phyloP scores from a whole-genome alignment of 2,113 vertebrate species.

The Alexandromys fortis region DNA sequence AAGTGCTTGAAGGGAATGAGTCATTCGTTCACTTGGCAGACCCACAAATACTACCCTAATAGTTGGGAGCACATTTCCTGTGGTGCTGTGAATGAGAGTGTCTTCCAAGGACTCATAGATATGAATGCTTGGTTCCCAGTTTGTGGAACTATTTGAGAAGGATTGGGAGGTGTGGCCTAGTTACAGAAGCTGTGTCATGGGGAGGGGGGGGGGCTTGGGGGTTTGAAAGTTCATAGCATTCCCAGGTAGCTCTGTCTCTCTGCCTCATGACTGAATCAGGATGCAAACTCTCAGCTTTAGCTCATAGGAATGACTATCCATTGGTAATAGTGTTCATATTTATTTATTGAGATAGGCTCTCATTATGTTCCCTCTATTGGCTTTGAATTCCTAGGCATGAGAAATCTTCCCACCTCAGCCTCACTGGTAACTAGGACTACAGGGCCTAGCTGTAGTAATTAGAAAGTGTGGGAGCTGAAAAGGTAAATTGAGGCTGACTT shows the following conservation, averaged over 20 bases:
- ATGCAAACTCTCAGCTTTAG: background rate
- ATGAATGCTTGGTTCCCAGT: background rate
- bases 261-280: background rate
- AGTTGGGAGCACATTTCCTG: background rate
- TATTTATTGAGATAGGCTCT: background rate
- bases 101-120: background rate
- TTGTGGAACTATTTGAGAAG: background rate
- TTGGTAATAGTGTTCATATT: background rate
- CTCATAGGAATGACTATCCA: background rate
- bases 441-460: background rate
- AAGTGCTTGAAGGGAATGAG: background rate
- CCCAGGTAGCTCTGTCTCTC: background rate
- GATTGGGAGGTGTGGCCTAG: background rate
- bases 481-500: background rate
- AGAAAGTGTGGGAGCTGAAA: conserved; percentile 9
- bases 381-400: background rate
- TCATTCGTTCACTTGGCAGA: conserved; percentile 28
- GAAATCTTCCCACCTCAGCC: background rate
- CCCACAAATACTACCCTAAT: background rate
- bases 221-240: background rate
- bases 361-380: background rate
- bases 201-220: background rate
- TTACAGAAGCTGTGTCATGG: background rate
- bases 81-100: background rate
- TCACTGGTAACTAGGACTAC: background rate